Conservation (phyloP, 53 echinoderm and acorn worm genomes). For the Holothuria scabra region DNA sequence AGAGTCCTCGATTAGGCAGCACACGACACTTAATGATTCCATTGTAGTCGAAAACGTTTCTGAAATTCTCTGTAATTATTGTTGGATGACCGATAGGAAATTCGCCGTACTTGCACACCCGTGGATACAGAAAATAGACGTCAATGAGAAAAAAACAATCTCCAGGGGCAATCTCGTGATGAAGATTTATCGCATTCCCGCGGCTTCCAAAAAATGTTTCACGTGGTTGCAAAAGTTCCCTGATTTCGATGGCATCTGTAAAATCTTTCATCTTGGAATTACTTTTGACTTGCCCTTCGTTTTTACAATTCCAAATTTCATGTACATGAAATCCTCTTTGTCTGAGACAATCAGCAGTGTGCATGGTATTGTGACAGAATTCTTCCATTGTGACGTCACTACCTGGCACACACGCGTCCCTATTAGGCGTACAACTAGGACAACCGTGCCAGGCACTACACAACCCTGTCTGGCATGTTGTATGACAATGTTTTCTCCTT, state of each 20-base stretch:
- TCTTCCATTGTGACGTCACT: too few relatives aligned
- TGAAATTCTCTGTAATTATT: too few relatives aligned
- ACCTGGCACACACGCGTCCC: too few relatives aligned
- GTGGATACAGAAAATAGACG: constrained; percentile 62
- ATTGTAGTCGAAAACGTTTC: too few relatives aligned
- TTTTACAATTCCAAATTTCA: not conserved
- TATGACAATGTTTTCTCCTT: constrained; percentile 13
- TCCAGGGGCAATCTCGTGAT: constrained; percentile 8
- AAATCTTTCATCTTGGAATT: constrained; percentile 48
- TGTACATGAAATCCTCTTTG: not conserved
- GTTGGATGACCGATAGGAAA: constrained; percentile 65
- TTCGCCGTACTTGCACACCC: constrained; percentile 56
- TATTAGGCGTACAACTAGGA: too few relatives aligned
- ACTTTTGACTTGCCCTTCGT: not conserved
- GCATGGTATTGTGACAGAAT: too few relatives aligned
- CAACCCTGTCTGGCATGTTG: constrained; percentile 32
- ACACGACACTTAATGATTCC: too few relatives aligned
- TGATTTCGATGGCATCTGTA: constrained; percentile 5
- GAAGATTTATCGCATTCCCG: constrained; percentile 48
- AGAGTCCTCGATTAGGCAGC: too few relatives aligned
- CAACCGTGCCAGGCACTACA: not conserved
- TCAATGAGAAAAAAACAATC: constrained; percentile 60
- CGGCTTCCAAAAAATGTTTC: constrained; percentile 59
- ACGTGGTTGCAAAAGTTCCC: constrained; percentile 50
- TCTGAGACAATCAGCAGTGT: too few relatives aligned